A percentile compares a stretch with the other conserved stretches of the same genome.
phyloP scores from a whole-genome alignment of 30 jellyfish, hydroid and myxozoan species.

The Haliclystus octoradiatus region DNA sequence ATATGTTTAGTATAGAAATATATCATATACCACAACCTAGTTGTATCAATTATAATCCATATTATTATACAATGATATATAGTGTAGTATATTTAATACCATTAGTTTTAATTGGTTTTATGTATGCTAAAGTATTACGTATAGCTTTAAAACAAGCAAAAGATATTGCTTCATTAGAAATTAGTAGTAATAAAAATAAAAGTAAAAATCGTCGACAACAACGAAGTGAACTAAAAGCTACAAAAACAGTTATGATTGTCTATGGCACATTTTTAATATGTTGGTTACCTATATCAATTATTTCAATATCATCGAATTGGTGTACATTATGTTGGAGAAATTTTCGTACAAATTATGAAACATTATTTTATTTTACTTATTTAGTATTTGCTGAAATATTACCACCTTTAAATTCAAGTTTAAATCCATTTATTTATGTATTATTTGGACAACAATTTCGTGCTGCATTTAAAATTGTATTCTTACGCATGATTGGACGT shows the following conservation, averaged over 20 bases:
- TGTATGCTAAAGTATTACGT: constrained; percentile 37
- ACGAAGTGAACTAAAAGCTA: constrained; percentile 58
- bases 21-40: not conserved
- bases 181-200: constrained; percentile 5
- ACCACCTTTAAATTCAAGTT: constrained; percentile 63
- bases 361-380: constrained; percentile 23
- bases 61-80: constrained; percentile 20
- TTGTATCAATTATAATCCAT: constrained; percentile 45
- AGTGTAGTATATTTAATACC: constrained; percentile 43
- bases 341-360: constrained; percentile 10
- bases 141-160: constrained; percentile 59
- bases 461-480: constrained; percentile 53
- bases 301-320: constrained; percentile 11
- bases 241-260: constrained; percentile 68
- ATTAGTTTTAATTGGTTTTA: constrained; percentile 54
- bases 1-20: not conserved
- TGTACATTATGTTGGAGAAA: constrained; percentile 25
- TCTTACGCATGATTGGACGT: constrained; percentile 22
- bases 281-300: constrained; percentile 83
- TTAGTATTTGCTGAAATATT: constrained; percentile 56
- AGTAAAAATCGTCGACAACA: constrained; percentile 22
- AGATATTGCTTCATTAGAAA: constrained; percentile 36
- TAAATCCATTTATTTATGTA: constrained; percentile 85
- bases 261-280: constrained; percentile 80
- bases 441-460: constrained; percentile 73